Percentiles rank a stretch among this genome's conserved stretches.
These are phyloP conservation scores for Fabriciana adippe DNA, from an alignment of 2,888 invertebrate species.

Conservation along the genomic window DNA sequence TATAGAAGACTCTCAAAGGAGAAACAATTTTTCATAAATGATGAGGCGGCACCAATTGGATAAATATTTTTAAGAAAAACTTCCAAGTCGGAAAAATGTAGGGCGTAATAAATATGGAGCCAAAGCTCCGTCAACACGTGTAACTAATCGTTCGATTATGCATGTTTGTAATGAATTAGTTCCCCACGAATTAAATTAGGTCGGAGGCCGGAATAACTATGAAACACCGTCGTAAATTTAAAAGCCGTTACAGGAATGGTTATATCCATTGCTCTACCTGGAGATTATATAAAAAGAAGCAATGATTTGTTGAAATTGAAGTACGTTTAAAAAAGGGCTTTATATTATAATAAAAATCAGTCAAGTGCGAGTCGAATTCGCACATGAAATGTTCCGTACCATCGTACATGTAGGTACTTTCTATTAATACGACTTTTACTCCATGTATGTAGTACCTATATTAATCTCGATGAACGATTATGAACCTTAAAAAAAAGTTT, in stretches of 20 bases:
- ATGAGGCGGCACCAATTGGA: constrained; percentile 80
- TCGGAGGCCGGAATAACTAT: constrained; percentile 27
- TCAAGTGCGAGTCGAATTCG: too few species aligned
- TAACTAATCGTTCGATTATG: constrained; percentile 73
- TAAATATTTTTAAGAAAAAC: constrained; percentile 77
- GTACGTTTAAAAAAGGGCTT: too few species aligned
- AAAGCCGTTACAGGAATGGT: constrained; percentile 30
- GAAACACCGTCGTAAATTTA: constrained; percentile 33
- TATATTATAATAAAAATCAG: too few species aligned
- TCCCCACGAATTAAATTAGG: constrained; percentile 38
- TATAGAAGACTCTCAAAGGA: constrained; percentile 74
- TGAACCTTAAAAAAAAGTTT: too few species aligned
- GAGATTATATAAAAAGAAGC: constrained; percentile 9
- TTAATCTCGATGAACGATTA: too few species aligned
- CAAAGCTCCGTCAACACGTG: constrained; percentile 72
- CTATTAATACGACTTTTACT: too few species aligned
- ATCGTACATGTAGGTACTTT: too few species aligned
- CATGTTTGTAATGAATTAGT: constrained; percentile 49
- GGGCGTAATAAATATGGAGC: constrained; percentile 68
- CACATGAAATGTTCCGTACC: too few species aligned
- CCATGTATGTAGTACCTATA: too few species aligned
- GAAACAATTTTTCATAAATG: constrained; percentile 80
- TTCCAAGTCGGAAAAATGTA: constrained; percentile 62
- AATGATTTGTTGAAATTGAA: constrained; percentile 21
- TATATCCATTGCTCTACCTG: constrained; percentile 10